phyloP scores from a whole-genome alignment of 2,113 vertebrate species.

The Mohoua ochrocephala region DNA sequence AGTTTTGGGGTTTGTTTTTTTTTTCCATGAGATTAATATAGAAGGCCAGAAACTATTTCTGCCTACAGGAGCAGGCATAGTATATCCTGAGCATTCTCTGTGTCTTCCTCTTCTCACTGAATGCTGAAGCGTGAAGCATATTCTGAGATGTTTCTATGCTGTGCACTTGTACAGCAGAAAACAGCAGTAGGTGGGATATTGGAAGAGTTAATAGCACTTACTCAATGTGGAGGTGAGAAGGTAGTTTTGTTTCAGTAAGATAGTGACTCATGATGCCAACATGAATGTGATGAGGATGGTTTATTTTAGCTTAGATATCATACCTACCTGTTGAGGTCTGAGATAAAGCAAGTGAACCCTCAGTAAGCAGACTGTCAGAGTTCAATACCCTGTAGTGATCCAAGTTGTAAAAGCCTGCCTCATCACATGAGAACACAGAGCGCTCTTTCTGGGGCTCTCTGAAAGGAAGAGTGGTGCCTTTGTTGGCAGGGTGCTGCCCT shows the following conservation, averaged over 20 bases:
- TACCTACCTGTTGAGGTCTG: not conserved
- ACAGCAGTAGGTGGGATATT: slow-evolving; percentile 7
- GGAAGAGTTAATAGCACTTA: slow-evolving; percentile 1
- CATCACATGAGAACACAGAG: not conserved
- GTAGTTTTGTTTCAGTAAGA: not conserved
- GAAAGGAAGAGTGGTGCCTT: slow-evolving; percentile 44
- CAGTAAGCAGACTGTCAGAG: not conserved
- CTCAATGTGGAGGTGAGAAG: not conserved
- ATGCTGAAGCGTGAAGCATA: not conserved
- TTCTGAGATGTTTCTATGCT: not conserved
- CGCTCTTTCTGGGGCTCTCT: not conserved
- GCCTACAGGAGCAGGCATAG: not conserved
- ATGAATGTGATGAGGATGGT: not conserved
- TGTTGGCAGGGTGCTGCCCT: slow-evolving; percentile 39
- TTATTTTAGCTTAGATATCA: not conserved
- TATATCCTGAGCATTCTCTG: not conserved
- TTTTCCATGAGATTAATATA: not conserved
- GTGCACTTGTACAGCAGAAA: not conserved
- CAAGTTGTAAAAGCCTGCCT: not conserved
- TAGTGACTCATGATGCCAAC: not conserved
- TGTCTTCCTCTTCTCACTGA: not conserved
- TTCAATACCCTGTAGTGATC: slow-evolving; percentile 30
- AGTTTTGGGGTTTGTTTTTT: not conserved
- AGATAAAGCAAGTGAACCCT: not conserved
- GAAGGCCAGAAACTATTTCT: slow-evolving; percentile 21